Percentiles rank a stretch among this genome's conserved stretches.
Evolutionary conservation across 2,113 vertebrate genomes (phyloP).

Genomic region (Amphiprion percula): DNA sequence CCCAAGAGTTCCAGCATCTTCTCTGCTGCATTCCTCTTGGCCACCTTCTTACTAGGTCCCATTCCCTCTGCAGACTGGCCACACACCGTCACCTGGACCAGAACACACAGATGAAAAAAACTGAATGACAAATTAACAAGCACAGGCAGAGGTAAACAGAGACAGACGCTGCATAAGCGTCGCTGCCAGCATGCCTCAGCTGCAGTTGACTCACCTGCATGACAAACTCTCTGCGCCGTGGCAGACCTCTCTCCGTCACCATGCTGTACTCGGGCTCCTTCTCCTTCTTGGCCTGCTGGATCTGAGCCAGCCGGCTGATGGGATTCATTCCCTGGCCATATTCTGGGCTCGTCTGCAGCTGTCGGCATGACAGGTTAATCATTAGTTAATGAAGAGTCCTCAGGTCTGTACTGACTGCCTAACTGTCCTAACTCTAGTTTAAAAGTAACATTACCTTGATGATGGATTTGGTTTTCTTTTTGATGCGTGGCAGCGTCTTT

Average conservation of each 20-base stretch:
- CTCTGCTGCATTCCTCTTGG: constrained; percentile 97
- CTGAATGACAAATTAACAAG: neutral
- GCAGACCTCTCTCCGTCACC: constrained; percentile 94
- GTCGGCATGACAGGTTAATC: constrained; percentile 31
- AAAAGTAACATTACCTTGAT: constrained; percentile 88
- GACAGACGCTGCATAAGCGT: neutral
- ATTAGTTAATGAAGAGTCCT: neutral
- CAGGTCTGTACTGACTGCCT: neutral
- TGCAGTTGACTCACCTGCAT: constrained; percentile 90
- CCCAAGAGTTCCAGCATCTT: constrained; percentile 97
- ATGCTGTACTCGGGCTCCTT: constrained; percentile 96
- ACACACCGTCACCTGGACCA: constrained; percentile 90
- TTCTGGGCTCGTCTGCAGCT: constrained; percentile 95
- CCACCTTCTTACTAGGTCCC: constrained; percentile 98
- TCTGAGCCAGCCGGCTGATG: constrained; percentile 97
- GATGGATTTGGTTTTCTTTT: constrained; percentile 99
- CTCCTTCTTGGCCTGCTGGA: constrained; percentile 99
- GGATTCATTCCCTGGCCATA: constrained; percentile 98
- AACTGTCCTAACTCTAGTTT: neutral
- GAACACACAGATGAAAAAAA: neutral
- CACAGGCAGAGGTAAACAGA: neutral
- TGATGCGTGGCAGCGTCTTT: constrained; percentile 95
- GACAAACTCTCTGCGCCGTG: constrained; percentile 95
- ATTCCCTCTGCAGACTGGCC: constrained; percentile 93
- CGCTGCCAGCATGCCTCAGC: neutral